Evolutionary conservation across 2,113 vertebrate genomes (phyloP).

Genomic region (Melanocharis versteri): DNA sequence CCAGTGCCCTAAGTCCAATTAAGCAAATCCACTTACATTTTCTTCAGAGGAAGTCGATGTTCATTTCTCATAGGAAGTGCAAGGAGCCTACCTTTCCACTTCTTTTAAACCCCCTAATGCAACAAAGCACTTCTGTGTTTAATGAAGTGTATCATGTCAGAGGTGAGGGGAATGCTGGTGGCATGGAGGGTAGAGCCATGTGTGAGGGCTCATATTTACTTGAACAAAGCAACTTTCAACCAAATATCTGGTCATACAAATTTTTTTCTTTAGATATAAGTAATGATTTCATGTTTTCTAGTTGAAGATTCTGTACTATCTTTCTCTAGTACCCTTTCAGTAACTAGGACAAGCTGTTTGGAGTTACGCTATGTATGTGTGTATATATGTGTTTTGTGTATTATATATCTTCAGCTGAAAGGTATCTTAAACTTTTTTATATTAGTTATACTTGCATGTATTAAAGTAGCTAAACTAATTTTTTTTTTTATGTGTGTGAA

Average conservation of each 20-base stretch:
- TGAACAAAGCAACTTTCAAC: not conserved
- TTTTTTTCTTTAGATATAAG: constrained; percentile 9
- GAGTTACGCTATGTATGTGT: not conserved
- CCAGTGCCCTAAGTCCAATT: constrained; percentile 83
- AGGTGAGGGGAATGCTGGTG: not conserved
- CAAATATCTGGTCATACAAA: not conserved
- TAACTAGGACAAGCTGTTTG: not conserved
- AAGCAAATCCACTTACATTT: constrained; percentile 88
- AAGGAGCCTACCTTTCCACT: constrained; percentile 41
- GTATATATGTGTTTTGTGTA: not conserved
- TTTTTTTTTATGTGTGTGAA: not conserved
- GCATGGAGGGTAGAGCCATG: not conserved
- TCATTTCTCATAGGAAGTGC: constrained; percentile 83
- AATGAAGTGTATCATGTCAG: constrained; percentile 25
- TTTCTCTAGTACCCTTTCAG: not conserved
- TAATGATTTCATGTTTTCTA: not conserved
- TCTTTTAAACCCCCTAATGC: constrained; percentile 30
- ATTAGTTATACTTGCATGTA: not conserved
- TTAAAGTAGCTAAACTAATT: constrained; percentile 7
- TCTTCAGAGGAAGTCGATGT: constrained; percentile 83
- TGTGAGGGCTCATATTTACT: not conserved
- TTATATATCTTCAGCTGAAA: not conserved
- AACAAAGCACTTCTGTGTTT: constrained; percentile 65
- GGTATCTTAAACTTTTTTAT: not conserved
- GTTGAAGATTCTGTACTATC: not conserved